phyloP scores from a whole-genome alignment of 2,797 vertebrate species.

The Phalanger gymnotis region DNA sequence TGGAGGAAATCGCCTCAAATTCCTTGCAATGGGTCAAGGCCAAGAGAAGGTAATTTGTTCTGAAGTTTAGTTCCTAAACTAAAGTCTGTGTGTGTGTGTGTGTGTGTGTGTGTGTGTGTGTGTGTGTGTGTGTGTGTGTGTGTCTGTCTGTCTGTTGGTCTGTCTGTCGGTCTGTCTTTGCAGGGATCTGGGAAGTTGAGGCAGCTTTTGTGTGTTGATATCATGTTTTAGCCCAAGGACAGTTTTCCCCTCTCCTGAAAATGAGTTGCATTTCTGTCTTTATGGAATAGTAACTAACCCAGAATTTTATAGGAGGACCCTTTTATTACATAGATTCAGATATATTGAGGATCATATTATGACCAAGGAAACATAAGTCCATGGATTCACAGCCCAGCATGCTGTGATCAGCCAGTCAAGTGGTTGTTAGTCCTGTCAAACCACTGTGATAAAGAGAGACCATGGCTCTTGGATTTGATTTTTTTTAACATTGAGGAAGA shows the following conservation, averaged over 20 bases:
- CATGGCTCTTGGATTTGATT: neutral
- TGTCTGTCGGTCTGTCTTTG: neutral
- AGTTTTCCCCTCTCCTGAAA: neutral
- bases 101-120: neutral
- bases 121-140: too few relatives aligned
- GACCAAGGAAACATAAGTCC: neutral
- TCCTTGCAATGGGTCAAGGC: conserved; percentile 98
- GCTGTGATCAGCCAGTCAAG: neutral
- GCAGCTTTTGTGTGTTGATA: neutral
- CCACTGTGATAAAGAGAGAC: neutral
- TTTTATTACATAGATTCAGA: neutral
- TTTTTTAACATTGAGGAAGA: neutral
- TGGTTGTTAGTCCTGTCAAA: neutral
- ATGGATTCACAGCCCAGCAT: neutral
- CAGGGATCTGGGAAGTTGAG: neutral
- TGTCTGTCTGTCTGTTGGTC: neutral
- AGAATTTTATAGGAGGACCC: neutral
- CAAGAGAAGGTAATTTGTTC: conserved; percentile 91
- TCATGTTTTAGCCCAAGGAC: neutral
- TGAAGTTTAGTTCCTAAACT: neutral
- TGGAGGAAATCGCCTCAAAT: conserved; percentile 91
- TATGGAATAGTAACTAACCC: neutral
- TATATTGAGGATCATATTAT: neutral
- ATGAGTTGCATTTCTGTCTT: neutral
- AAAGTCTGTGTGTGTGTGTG: neutral